Conservation (phyloP, 1,140 invertebrate species). For the Drosophila micromelanica region DNA sequence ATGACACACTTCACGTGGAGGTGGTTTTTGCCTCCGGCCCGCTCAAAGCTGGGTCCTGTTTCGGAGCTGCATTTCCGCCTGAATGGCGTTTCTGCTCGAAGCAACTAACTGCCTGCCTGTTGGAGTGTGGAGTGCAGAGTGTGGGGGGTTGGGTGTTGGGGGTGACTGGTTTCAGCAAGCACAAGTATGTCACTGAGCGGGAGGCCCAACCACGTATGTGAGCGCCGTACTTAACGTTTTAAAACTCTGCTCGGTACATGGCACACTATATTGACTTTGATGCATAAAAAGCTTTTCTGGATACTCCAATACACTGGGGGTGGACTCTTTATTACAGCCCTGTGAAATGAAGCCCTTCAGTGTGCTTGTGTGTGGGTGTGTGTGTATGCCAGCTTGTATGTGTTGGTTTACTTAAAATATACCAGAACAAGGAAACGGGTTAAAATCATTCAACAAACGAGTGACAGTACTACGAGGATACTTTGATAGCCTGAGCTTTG, state of each 20-base stretch:
- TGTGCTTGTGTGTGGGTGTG: constrained; percentile 14
- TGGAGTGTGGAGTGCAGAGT: constrained; percentile 4
- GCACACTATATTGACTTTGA: constrained; percentile 79
- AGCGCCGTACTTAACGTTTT: constrained; percentile 70
- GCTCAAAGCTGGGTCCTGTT: constrained; percentile 45
- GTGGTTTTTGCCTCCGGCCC: constrained; percentile 67
- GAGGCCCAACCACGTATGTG: constrained; percentile 8
- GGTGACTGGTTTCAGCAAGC: constrained; percentile 26
- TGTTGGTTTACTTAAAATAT: not conserved
- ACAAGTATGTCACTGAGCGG: constrained; percentile 71
- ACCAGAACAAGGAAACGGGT: constrained; percentile 35
- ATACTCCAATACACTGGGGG: constrained; percentile 69
- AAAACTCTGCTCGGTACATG: constrained; percentile 74
- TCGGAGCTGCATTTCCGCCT: constrained; percentile 78
- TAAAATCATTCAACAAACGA: constrained; percentile 11
- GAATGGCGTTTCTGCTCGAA: constrained; percentile 74
- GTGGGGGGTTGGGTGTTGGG: not conserved
- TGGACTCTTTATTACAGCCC: constrained; percentile 65
- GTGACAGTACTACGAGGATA: not conserved
- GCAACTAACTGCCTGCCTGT: constrained; percentile 72
- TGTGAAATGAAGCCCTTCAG: constrained; percentile 12
- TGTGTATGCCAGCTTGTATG: constrained; percentile 2
- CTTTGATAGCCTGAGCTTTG: not conserved
- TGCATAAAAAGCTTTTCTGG: constrained; percentile 80
- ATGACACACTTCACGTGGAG: constrained; percentile 80